Evolutionary conservation across 2,888 invertebrate genomes (phyloP), one percentile per base, ranked within the genome.

Genomic region (Coelinius sp.): DNA sequence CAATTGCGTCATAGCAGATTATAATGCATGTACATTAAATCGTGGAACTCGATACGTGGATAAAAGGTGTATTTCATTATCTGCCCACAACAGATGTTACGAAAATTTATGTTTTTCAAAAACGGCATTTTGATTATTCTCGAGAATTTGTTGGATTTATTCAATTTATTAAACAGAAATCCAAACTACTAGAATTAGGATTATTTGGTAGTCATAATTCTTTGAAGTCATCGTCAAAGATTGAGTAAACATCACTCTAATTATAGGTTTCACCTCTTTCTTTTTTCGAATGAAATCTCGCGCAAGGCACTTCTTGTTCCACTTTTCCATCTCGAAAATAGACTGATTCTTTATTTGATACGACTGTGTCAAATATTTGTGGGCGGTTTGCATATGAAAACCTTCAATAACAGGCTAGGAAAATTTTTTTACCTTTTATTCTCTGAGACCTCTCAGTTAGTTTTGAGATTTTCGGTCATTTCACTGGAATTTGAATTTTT

Each of bases 251-350:
- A 27, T 53, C 22, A 53, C 35, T 31, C 59, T 59, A 59, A 59
- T 35, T 59, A 31, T 59, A 59, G 35, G 31, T 49, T 8, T n/a
- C 10, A 20, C 46, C 53, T 53, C 53, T 53, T 53, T 27, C 53
- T 53, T 27, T 35, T 25, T 59, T 59, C 35, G 14, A 31, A 7
- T 14, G 59, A 59, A 27, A 56, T 56, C 44, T 44, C 53, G 27
- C 53, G 22, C 49, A 17, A 20, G 49, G 10, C 49, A 49, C 17
- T 22, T 35, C 14, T 44, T 20, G 52, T 22, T 59, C 59, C 35
- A 59, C 59, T 59, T 59, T 20, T 59, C 35, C 35, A 59, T 59
- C 17, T 14, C 59, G 22, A 59, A 59, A 59, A 59, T 59, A 59
- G 31, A 59, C 59, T 8, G 35, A 7, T 59, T 59, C 59, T 59